These are phyloP conservation scores for Nannospalax galili DNA, from an alignment of 2,113 vertebrate genomes.

Conservation along the genomic window DNA sequence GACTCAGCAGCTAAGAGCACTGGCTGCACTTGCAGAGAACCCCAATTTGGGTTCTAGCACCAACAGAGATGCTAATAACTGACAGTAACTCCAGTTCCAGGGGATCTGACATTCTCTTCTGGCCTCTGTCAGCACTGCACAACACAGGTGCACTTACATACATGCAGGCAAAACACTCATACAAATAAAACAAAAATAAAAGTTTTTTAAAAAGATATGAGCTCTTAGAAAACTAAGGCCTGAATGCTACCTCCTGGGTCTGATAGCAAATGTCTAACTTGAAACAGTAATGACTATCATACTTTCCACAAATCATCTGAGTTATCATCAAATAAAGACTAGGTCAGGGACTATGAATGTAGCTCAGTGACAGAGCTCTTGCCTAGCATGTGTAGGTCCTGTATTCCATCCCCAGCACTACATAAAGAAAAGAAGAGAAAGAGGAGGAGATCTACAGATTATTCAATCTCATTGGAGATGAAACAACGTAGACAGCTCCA, in stretches of 20 bases:
- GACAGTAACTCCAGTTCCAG: too few species aligned
- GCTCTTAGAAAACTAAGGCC: background rate
- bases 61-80: too few species aligned
- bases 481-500: background rate
- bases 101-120: too few species aligned
- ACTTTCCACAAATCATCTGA: background rate
- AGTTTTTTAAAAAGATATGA: background rate
- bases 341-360: background rate
- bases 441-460: background rate
- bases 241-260: background rate
- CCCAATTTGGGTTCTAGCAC: too few species aligned
- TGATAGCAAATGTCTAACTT: background rate
- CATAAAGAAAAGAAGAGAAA: background rate
- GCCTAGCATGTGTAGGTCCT: too few species aligned
- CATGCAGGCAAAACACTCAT: too few species aligned
- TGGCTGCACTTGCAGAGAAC: too few species aligned
- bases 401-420: background rate
- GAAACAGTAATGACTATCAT: background rate
- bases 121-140: too few species aligned
- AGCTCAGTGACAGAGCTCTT: background rate
- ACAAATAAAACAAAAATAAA: too few species aligned
- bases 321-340: background rate
- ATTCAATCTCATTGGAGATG: background rate
- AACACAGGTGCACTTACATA: too few species aligned
- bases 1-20: too few species aligned